These are phyloP conservation scores for Dendroctonus valens DNA, from an alignment of 1,140 invertebrate species.

Conservation along the genomic window DNA sequence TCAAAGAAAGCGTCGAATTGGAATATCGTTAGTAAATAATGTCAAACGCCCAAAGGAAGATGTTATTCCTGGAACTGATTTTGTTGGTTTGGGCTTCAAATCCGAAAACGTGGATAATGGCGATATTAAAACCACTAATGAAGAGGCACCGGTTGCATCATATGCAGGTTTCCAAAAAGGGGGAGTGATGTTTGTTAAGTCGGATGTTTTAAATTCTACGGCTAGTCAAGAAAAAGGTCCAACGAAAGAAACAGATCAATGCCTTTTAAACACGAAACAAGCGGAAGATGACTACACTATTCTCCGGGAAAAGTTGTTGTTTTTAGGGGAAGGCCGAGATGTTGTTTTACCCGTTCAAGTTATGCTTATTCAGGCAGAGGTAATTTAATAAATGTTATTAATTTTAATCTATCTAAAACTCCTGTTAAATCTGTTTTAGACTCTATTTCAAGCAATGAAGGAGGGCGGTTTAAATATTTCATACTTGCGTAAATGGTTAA, in stretches of 20 bases:
- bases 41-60: slow-evolving; percentile 35
- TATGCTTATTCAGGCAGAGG: slow-evolving; percentile 66
- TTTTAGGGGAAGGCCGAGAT: slow-evolving; percentile 62
- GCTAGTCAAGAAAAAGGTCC: slow-evolving; percentile 18
- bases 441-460: slow-evolving; percentile 62
- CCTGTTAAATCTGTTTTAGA: slow-evolving; percentile 52
- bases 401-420: slow-evolving; percentile 3
- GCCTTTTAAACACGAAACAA: slow-evolving; percentile 28
- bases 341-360: slow-evolving; percentile 62
- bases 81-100: slow-evolving; percentile 49
- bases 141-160: slow-evolving; percentile 13
- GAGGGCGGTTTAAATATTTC: slow-evolving; percentile 57
- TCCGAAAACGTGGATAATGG: slow-evolving; percentile 6
- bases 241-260: slow-evolving; percentile 32
- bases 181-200: slow-evolving; percentile 50
- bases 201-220: slow-evolving; percentile 45
- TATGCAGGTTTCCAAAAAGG: slow-evolving; percentile 33
- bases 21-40: slow-evolving; percentile 42
- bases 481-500: slow-evolving; percentile 62
- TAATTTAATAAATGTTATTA: slow-evolving; percentile 38
- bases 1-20: slow-evolving; percentile 48
- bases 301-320: slow-evolving; percentile 60
- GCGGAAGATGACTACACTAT: slow-evolving; percentile 39
- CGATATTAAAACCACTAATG: slow-evolving; percentile 43
- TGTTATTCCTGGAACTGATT: slow-evolving; percentile 20